Evolutionary conservation across 2,797 vertebrate genomes (phyloP).

Genomic region (Etheostoma nigrum): DNA sequence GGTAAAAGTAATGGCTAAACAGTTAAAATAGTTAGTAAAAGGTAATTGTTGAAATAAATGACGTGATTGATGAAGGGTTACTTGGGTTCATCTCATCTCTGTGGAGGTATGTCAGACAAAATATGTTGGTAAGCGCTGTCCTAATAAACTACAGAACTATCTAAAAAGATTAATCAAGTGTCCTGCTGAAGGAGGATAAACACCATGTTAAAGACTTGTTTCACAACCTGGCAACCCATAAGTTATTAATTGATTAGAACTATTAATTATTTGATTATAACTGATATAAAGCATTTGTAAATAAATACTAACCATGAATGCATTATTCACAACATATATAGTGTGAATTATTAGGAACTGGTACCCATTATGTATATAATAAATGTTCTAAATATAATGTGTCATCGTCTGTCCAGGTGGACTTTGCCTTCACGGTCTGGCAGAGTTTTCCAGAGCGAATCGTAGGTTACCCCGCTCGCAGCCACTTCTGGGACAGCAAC

Average conservation of each 20-base stretch:
- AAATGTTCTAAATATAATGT: background rate
- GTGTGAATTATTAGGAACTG: background rate
- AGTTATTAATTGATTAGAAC: too few species aligned
- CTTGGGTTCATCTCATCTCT: background rate
- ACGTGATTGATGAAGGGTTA: background rate
- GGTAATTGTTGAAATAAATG: background rate
- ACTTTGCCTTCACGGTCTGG: constrained; percentile 99
- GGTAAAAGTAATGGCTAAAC: too few species aligned
- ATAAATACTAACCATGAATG: background rate
- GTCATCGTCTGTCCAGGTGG: constrained; percentile 88
- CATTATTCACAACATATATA: background rate
- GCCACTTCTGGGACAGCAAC: constrained; percentile 98
- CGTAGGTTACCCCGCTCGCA: constrained; percentile 97
- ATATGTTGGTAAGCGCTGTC: background rate
- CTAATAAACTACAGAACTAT: background rate
- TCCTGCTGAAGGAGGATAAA: background rate
- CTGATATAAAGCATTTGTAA: background rate
- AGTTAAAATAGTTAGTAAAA: background rate
- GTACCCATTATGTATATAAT: too few species aligned
- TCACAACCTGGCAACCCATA: background rate
- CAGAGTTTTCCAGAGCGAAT: constrained; percentile 98
- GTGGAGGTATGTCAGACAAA: background rate
- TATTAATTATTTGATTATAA: background rate
- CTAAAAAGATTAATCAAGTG: background rate
- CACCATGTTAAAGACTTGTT: background rate